Conservation (phyloP, 1,140 invertebrate species). For the Campoletis sonorensis region DNA sequence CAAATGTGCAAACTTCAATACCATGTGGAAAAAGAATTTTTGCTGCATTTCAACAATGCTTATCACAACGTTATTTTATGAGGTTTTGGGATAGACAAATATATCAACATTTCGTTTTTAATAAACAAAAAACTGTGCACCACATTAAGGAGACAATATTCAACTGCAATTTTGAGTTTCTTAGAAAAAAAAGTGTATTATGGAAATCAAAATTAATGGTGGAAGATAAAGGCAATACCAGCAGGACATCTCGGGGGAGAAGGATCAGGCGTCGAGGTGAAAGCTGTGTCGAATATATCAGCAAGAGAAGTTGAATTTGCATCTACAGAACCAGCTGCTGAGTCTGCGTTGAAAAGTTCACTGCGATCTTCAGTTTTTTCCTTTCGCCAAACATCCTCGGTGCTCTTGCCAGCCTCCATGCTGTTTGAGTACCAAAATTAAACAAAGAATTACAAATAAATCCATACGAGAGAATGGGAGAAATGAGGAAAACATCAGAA, state of each 20-base stretch:
- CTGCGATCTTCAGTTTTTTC: constrained; percentile 66
- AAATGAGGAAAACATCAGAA: too few relatives aligned
- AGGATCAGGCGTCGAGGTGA: constrained; percentile 77
- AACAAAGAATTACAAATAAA: constrained; percentile 38
- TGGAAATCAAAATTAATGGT: neutral
- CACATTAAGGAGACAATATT: too few relatives aligned
- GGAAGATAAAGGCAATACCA: constrained; percentile 61
- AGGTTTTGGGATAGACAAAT: neutral
- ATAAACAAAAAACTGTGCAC: too few relatives aligned
- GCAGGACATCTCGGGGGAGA: constrained; percentile 72
- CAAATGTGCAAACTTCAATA: too few relatives aligned
- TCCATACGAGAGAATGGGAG: neutral
- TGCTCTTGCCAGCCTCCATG: constrained; percentile 69
- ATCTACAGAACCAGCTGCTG: constrained; percentile 67
- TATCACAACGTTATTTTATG: neutral
- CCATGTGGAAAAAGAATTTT: too few relatives aligned
- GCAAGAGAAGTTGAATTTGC: constrained; percentile 75
- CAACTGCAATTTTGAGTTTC: too few relatives aligned
- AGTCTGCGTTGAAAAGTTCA: constrained; percentile 67
- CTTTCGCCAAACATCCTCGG: constrained; percentile 68
- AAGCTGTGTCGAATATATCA: constrained; percentile 78
- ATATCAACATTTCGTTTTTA: too few relatives aligned
- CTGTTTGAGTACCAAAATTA: constrained; percentile 45
- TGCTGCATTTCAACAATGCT: constrained; percentile 29
- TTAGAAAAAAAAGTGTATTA: too few relatives aligned